Base-by-base conservation (phyloP, 2,113 vertebrate genomes). In the Scomber scombrus region DNA sequence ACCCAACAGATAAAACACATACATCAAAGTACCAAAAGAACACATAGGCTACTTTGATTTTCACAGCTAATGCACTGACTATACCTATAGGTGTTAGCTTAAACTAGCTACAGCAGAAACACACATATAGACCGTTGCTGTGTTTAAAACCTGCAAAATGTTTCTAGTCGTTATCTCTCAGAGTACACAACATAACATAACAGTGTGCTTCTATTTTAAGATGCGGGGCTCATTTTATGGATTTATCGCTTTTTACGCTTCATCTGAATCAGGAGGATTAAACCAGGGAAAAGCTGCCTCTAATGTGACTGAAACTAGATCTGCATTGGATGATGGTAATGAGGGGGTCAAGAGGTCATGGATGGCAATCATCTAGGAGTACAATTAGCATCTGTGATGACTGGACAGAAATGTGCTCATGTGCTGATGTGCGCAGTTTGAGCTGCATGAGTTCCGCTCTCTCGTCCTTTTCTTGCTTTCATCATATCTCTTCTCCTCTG, bases 331-430 rank as follows among this genome's bases (percentile, higher is more conserved):
- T 76, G 56, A 63, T 64, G 78, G 50, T 63, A 71, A 62, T 57
- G 73, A 77, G 47, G 50, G 50, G 78, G 56, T 76, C 56, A 57
- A 51, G 18, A 52, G 55, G 63, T 51, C 43, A 57, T 8, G 62
- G 56, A 45, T 29, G 45, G 45, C 54, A 58, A 81, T 85, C 67
- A 70, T 57, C 56, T 68, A 45, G 68, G 50, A 71, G 65, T 70
- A 60, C 40, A 64, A 51, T 78, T 73, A 57, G 43, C 51, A 31
- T 73, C 60, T 26, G 51, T 51, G 47, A 60, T 43, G 54, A 60
- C 16, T 3, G 4, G 21, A 47, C 43, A 5, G 23, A 75, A 12
- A 11, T 19, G n/a, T 43, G 16, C 54, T 19, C 16, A 60, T 31
- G 34, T 49, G 23, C 16, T 29, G 57, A 31, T 47, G 57, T n/a